Evolutionary conservation across 2,888 invertebrate species (phyloP).

Genomic region (Dysmachus trigonus): DNA sequence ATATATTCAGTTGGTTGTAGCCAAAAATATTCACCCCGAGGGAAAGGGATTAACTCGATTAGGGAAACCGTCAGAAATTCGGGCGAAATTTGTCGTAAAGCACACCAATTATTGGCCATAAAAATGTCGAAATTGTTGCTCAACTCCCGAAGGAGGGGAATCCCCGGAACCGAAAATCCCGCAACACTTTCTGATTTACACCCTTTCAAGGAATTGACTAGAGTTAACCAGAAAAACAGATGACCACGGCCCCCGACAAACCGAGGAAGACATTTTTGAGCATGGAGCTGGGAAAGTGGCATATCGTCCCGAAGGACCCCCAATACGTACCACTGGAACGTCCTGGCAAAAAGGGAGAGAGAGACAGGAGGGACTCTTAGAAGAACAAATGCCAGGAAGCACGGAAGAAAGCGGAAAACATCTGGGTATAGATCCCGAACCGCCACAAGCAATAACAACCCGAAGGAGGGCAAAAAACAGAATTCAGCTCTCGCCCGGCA

Average conservation of each 20-base stretch:
- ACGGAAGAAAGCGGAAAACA: constrained; percentile 33
- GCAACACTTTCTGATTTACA: constrained; percentile 47
- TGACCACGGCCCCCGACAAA: constrained; percentile 13
- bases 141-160: constrained; percentile 13
- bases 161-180: background rate
- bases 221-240: constrained; percentile 43
- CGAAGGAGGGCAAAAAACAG: constrained; percentile 37
- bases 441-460: constrained; percentile 39
- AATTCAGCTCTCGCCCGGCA: constrained; percentile 31
- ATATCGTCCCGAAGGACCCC: background rate
- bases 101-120: constrained; percentile 37
- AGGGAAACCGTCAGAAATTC: constrained; percentile 8
- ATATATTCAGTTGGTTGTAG: background rate
- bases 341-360: background rate
- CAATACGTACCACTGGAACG: background rate
- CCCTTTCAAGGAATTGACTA: constrained; percentile 48
- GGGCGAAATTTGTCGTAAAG: constrained; percentile 6
- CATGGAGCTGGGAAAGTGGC: background rate
- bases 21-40: background rate
- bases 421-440: constrained; percentile 26
- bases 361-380: background rate
- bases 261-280: constrained; percentile 30
- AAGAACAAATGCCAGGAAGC: constrained; percentile 7
- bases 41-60: constrained; percentile 8
- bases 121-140: constrained; percentile 32